Percentiles rank a stretch among this genome's conserved stretches.
These are phyloP conservation scores for Agriopis aurantiaria DNA, from an alignment of 2,888 invertebrate genomes.

Conservation along the genomic window DNA sequence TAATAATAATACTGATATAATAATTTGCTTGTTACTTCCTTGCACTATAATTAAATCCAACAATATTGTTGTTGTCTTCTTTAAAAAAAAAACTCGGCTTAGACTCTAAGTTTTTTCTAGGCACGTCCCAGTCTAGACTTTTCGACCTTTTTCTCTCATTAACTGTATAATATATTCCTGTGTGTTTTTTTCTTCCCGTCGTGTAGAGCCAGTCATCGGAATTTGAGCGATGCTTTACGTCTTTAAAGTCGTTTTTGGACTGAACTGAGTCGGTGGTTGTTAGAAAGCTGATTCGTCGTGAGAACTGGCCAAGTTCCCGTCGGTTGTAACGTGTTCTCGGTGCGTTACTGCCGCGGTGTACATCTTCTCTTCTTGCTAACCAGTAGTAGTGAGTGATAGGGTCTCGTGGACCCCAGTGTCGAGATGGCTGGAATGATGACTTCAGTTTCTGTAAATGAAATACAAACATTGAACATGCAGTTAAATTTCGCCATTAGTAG, in stretches of 20 bases:
- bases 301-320: conserved; percentile 66
- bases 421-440: conserved; percentile 73
- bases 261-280: conserved; percentile 43
- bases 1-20: too few species aligned
- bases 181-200: conserved; percentile 56
- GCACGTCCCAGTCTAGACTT: conserved; percentile 64
- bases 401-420: conserved; percentile 80
- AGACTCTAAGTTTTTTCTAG: conserved; percentile 33
- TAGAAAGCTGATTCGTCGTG: conserved; percentile 58
- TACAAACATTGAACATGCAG: not conserved
- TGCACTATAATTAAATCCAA: conserved; percentile 15
- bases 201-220: conserved; percentile 75
- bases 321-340: conserved; percentile 54
- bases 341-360: conserved; percentile 51
- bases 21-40: not conserved
- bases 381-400: conserved; percentile 80
- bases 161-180: conserved; percentile 43
- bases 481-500: too few species aligned
- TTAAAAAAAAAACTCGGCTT: conserved; percentile 1
- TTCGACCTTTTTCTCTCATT: conserved; percentile 56
- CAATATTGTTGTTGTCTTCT: conserved; percentile 29
- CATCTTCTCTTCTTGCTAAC: conserved; percentile 69
- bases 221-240: conserved; percentile 61
- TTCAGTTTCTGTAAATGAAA: conserved; percentile 70
- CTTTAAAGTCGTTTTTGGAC: conserved; percentile 21